Percentiles rank a stretch among this genome's conserved stretches.
phyloP scores from a whole-genome alignment of 2,113 vertebrate genomes.

The Prolemur simus region DNA sequence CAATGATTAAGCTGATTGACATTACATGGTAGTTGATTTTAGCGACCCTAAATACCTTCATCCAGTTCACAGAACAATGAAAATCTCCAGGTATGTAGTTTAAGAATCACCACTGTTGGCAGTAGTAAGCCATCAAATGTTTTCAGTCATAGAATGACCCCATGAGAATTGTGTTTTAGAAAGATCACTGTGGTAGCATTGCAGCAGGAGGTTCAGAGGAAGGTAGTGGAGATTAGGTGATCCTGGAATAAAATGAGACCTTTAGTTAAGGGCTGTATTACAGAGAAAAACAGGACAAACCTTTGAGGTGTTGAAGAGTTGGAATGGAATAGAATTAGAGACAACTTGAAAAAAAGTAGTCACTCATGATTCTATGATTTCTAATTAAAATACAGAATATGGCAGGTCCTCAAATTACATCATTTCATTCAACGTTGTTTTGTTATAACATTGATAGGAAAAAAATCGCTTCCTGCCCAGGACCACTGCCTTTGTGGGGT shows the following conservation, averaged over 20 bases:
- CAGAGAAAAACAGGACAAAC: constrained; percentile 1
- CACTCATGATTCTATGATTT: not conserved
- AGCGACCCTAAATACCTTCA: not conserved
- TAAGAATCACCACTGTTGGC: not conserved
- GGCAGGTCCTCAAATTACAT: not conserved
- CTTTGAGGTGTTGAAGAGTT: not conserved
- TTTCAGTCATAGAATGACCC: not conserved
- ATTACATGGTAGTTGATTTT: not conserved
- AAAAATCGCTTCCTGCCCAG: not conserved
- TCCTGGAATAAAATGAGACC: not conserved
- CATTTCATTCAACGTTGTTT: not conserved
- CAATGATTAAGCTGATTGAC: not conserved
- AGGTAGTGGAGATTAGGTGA: not conserved
- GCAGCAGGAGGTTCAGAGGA: not conserved
- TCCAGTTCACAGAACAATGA: not conserved
- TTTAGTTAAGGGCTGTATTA: not conserved
- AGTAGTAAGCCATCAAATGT: not conserved
- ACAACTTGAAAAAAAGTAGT: not conserved
- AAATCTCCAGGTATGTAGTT: not conserved
- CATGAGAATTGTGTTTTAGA: not conserved
- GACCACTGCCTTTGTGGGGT: not conserved
- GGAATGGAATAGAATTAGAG: not conserved
- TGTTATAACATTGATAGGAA: not conserved
- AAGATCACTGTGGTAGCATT: not conserved
- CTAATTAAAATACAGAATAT: not conserved